These are phyloP conservation scores for Criorhina ranunculi DNA, from an alignment of 2,888 invertebrate species.

Conservation along the genomic window DNA sequence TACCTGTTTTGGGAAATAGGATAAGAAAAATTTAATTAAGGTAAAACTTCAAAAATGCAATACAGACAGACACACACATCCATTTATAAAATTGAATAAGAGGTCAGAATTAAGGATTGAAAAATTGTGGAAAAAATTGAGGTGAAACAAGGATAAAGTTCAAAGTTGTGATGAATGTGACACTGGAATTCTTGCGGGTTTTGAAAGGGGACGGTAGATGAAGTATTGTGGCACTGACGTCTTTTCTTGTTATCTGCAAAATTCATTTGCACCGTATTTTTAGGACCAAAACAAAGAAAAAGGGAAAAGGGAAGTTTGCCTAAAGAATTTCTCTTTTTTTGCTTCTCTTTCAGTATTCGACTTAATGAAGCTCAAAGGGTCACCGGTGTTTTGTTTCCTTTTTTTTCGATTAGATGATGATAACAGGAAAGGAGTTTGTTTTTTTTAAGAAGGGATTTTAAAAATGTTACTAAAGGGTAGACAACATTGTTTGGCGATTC, in stretches of 20 bases:
- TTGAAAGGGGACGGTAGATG: slow-evolving; percentile 4
- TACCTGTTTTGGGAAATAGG: slow-evolving; percentile 86
- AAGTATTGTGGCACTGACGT: background rate
- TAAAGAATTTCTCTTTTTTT: slow-evolving; percentile 10
- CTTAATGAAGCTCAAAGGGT: slow-evolving; percentile 36
- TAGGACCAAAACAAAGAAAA: background rate
- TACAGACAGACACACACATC: slow-evolving; percentile 1
- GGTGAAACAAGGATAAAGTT: slow-evolving; percentile 6
- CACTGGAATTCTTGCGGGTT: slow-evolving; percentile 10
- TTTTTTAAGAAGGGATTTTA: background rate
- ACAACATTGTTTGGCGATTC: background rate
- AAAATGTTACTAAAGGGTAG: slow-evolving; percentile 1
- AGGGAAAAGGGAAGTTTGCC: background rate
- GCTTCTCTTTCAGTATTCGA: slow-evolving; percentile 10
- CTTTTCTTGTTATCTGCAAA: background rate
- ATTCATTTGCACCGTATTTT: background rate
- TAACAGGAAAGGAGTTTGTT: background rate
- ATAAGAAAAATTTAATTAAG: slow-evolving; percentile 68
- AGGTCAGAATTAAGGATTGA: background rate
- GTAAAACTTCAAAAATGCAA: background rate
- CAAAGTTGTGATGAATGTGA: slow-evolving; percentile 45
- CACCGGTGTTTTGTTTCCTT: slow-evolving; percentile 9
- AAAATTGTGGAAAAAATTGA: background rate
- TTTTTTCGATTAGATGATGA: slow-evolving; percentile 12
- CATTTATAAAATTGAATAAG: background rate